Percentiles rank a stretch among this genome's conserved stretches.
phyloP scores from a whole-genome alignment of 2,113 vertebrate genomes.

The Ovis aries region DNA sequence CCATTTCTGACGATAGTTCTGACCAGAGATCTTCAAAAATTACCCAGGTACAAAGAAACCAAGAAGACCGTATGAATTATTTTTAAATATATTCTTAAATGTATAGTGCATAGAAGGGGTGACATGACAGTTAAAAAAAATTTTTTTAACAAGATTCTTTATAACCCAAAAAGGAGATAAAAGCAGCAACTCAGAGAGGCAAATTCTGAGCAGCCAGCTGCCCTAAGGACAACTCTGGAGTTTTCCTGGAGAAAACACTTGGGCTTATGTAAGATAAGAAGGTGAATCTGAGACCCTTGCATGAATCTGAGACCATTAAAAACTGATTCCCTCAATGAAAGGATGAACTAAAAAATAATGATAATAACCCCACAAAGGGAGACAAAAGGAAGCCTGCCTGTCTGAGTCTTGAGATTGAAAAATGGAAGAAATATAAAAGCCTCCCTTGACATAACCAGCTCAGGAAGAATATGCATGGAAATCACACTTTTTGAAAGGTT shows the following conservation, averaged over 20 bases:
- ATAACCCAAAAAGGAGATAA: neutral
- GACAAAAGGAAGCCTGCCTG: neutral
- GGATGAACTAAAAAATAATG: neutral
- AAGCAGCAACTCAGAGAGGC: neutral
- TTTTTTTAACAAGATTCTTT: neutral
- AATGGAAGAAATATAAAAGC: neutral
- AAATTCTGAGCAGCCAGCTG: neutral
- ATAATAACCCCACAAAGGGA: neutral
- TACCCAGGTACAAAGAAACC: slow-evolving; percentile 19
- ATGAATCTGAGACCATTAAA: neutral
- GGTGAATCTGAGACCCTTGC: neutral
- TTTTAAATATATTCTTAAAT: slow-evolving; percentile 1
- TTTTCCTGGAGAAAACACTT: neutral
- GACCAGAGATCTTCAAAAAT: neutral
- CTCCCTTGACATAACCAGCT: neutral
- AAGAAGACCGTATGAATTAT: neutral
- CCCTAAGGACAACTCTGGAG: neutral
- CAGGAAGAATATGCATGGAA: neutral
- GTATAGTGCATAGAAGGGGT: neutral
- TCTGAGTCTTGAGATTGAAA: neutral
- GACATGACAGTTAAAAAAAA: neutral
- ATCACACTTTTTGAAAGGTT: neutral
- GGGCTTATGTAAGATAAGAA: neutral
- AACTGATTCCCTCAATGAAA: neutral
- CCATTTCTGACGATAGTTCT: neutral